phyloP scores from a whole-genome alignment of 2,113 vertebrate species.

The Capreolus pygargus region DNA sequence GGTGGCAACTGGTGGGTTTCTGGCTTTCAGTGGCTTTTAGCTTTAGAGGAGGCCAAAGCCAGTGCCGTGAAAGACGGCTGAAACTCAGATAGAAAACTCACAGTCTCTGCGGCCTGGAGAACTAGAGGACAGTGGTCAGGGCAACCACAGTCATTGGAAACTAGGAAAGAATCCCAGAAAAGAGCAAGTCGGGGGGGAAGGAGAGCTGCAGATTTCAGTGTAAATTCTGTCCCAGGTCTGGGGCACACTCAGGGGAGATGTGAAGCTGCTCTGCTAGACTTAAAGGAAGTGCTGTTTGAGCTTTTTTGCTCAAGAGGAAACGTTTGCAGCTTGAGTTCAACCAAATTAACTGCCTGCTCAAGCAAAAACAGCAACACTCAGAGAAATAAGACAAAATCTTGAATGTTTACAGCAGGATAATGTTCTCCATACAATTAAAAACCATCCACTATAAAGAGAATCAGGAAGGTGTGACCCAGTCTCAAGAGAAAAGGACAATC shows the following conservation, averaged over 20 bases:
- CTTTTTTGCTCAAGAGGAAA: background rate
- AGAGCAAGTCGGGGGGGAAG: background rate
- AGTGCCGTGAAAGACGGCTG: background rate
- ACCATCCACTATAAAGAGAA: background rate
- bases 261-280: background rate
- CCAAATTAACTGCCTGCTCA: background rate
- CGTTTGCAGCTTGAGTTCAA: background rate
- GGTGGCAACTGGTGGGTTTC: background rate
- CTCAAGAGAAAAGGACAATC: background rate
- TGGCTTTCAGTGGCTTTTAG: background rate
- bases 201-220: background rate
- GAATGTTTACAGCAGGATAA: background rate
- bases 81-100: background rate
- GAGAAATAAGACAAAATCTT: background rate
- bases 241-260: background rate
- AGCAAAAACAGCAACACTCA: background rate
- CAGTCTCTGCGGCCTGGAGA: background rate
- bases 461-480: background rate
- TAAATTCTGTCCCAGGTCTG: background rate
- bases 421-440: background rate
- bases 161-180: background rate
- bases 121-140: background rate
- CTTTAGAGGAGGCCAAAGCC: background rate
- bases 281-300: background rate
- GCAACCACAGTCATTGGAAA: background rate